A percentile compares a stretch with the other conserved stretches of the same genome.
These are phyloP conservation scores for Pica pica DNA, from an alignment of 2,113 vertebrate genomes.

Conservation along the genomic window DNA sequence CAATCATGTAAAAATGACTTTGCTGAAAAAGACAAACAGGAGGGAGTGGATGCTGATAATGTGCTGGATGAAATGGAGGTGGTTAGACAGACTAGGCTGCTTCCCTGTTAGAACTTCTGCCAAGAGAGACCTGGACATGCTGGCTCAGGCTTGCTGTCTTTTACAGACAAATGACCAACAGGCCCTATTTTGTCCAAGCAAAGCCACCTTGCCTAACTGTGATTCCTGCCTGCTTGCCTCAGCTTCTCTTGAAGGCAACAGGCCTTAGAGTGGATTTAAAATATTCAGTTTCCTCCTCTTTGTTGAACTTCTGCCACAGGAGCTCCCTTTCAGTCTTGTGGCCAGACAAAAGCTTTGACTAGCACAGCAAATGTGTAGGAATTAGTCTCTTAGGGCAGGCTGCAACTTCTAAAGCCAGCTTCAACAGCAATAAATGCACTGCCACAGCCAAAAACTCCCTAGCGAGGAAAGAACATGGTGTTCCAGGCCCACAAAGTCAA, in stretches of 20 bases:
- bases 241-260: neutral
- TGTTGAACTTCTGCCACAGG: neutral
- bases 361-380: neutral
- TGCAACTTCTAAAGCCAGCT: neutral
- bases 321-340: neutral
- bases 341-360: constrained; percentile 19
- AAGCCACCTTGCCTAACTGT: neutral
- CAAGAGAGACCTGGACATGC: neutral
- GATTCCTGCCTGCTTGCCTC: neutral
- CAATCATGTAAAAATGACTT: neutral
- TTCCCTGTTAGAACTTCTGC: neutral
- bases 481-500: neutral
- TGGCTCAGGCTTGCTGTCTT: neutral
- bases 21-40: neutral
- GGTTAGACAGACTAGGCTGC: neutral
- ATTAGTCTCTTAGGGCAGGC: neutral
- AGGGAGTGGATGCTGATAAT: neutral
- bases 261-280: neutral
- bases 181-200: neutral
- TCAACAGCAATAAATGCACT: neutral
- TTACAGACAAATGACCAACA: neutral
- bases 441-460: neutral
- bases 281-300: neutral
- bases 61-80: neutral
- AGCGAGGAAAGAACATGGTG: fast-evolving